phyloP scores from a whole-genome alignment of 1,140 invertebrate genomes.

The Drosophila aff. region DNA sequence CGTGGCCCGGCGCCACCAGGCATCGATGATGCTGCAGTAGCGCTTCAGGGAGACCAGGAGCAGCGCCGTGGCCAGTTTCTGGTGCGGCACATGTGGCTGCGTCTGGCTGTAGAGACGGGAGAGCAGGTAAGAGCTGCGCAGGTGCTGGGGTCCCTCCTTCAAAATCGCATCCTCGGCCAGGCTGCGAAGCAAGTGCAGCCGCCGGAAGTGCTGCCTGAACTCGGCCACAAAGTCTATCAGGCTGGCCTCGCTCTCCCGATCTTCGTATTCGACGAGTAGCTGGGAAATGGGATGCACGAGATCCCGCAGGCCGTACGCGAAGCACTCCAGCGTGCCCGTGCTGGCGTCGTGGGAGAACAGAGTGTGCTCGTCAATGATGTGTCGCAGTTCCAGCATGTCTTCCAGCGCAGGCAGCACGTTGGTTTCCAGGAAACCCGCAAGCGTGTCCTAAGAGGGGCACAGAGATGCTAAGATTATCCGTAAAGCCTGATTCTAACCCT shows the following conservation, averaged over 20 bases:
- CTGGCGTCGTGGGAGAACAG: conserved; percentile 10
- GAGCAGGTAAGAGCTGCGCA: conserved; percentile 61
- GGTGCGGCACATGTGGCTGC: conserved; percentile 22
- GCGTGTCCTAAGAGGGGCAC: conserved; percentile 13
- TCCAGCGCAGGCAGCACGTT: conserved; percentile 51
- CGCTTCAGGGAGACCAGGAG: conserved; percentile 43
- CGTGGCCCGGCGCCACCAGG: conserved; percentile 70
- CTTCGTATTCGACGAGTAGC: conserved; percentile 55
- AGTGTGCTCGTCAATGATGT: conserved; percentile 26
- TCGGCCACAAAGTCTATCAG: conserved; percentile 44
- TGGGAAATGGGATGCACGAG: conserved; percentile 60
- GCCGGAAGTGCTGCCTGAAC: conserved; percentile 46
- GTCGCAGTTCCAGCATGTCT: conserved; percentile 55
- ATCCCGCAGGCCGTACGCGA: conserved; percentile 60
- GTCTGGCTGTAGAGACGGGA: conserved; percentile 49
- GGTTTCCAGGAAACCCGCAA: conserved; percentile 17
- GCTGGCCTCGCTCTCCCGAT: conserved; percentile 8
- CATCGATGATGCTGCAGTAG: conserved; percentile 74
- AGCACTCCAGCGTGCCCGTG: conserved; percentile 59
- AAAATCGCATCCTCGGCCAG: conserved; percentile 26
- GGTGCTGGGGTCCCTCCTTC: conserved; percentile 48
- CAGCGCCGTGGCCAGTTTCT: conserved; percentile 51
- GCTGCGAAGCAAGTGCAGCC: conserved; percentile 13
- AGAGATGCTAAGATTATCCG: background rate
- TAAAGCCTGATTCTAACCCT: background rate